Conservation (phyloP, 2,888 invertebrate species). For the Ophioninae sp. region DNA sequence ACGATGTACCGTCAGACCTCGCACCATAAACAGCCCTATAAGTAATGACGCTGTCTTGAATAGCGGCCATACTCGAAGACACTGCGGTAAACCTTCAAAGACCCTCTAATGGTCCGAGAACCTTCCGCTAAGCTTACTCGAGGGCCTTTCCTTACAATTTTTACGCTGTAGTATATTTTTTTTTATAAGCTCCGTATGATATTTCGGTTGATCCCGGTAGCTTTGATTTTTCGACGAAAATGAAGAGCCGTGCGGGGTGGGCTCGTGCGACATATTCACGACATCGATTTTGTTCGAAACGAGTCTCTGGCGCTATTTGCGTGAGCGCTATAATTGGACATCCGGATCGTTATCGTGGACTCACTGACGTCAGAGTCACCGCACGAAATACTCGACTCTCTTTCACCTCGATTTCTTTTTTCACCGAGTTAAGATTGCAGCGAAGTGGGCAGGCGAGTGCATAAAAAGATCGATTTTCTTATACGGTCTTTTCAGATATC, state of each 20-base stretch:
- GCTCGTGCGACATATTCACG: conserved; percentile 6
- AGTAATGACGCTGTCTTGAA: neutral
- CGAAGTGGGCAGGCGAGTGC: neutral
- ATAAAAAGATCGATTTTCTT: neutral
- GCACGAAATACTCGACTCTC: conserved; percentile 3
- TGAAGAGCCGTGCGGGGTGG: neutral
- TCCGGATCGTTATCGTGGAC: conserved; percentile 31
- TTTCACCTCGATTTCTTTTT: neutral
- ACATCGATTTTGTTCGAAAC: conserved; percentile 40
- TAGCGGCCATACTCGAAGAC: neutral
- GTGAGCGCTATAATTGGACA: conserved; percentile 30
- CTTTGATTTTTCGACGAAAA: conserved; percentile 50
- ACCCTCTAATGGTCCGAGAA: too few relatives aligned
- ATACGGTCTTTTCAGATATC: neutral
- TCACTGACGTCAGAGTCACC: conserved; percentile 44
- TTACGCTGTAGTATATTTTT: too few relatives aligned
- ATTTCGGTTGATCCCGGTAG: conserved; percentile 1
- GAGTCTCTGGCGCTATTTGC: conserved; percentile 34
- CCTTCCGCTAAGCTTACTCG: too few relatives aligned
- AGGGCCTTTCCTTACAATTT: too few relatives aligned
- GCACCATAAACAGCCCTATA: neutral
- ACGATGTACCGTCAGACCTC: too few relatives aligned
- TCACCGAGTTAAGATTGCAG: neutral
- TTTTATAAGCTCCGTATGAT: too few relatives aligned
- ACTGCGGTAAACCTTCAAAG: too few relatives aligned